phyloP scores from a whole-genome alignment of 1,140 invertebrate species.

The Platyscapa corneri region DNA sequence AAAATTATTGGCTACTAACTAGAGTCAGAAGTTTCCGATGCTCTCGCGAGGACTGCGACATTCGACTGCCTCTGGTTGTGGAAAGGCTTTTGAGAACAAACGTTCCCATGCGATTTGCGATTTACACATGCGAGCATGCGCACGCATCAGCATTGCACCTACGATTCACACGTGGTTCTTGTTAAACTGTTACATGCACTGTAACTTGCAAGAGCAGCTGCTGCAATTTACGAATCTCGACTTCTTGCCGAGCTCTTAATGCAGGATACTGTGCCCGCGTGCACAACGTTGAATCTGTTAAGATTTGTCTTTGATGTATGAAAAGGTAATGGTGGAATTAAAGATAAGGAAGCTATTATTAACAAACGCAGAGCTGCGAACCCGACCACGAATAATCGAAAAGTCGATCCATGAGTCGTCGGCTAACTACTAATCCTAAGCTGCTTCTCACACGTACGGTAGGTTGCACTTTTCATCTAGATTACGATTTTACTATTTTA shows the following conservation, averaged over 20 bases:
- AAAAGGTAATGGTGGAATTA: not conserved
- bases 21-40: not conserved
- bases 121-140: not conserved
- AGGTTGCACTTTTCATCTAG: not conserved
- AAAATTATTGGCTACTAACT: not conserved
- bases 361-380: not conserved
- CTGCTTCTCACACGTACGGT: not conserved
- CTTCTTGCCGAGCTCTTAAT: no score
- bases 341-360: not conserved
- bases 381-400: not conserved
- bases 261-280: no score
- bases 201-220: no score
- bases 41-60: not conserved
- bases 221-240: no score
- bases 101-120: not conserved
- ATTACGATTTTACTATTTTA: not conserved
- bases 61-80: not conserved
- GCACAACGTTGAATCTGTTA: not conserved
- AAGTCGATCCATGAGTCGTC: conserved; percentile 1
- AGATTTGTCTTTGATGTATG: not conserved
- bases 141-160: not conserved
- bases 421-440: not conserved
- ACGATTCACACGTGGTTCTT: not conserved
- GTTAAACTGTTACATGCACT: no score
- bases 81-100: not conserved